Evolutionary conservation across 2,888 invertebrate species (phyloP).

Genomic region (Lycophotia porphyrea): DNA sequence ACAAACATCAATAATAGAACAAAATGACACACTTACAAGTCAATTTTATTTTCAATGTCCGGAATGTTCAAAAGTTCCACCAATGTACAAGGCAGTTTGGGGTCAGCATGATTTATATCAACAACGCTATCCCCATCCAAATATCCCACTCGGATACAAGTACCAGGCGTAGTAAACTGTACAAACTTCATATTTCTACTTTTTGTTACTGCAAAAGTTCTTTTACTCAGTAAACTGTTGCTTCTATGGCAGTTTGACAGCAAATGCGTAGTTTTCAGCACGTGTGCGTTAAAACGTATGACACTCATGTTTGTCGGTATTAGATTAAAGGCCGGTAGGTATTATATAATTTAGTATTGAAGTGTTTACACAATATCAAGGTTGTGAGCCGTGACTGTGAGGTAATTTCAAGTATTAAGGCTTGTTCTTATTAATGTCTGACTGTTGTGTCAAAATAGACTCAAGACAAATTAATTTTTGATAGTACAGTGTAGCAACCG

Average conservation of each 20-base stretch:
- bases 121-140: slow-evolving; percentile 91
- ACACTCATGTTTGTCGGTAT: slow-evolving; percentile 71
- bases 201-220: slow-evolving; percentile 75
- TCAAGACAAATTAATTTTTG: not conserved
- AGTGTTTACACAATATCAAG: slow-evolving; percentile 62
- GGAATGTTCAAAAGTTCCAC: slow-evolving; percentile 83
- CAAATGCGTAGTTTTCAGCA: slow-evolving; percentile 72
- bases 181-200: slow-evolving; percentile 92
- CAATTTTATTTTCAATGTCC: slow-evolving; percentile 76
- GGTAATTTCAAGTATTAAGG: slow-evolving; percentile 27
- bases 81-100: slow-evolving; percentile 81
- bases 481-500: not conserved
- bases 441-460: not conserved
- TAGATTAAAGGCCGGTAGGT: slow-evolving; percentile 36
- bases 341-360: slow-evolving; percentile 66
- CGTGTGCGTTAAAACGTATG: slow-evolving; percentile 63
- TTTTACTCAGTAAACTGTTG: slow-evolving; percentile 56
- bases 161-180: slow-evolving; percentile 91
- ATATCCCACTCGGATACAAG: slow-evolving; percentile 92
- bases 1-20: not conserved
- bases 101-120: slow-evolving; percentile 91
- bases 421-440: slow-evolving; percentile 16
- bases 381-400: slow-evolving; percentile 36
- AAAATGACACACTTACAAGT: slow-evolving; percentile 75
- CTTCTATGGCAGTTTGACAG: slow-evolving; percentile 64